Evolutionary conservation across 2,113 vertebrate species (phyloP).

Genomic region (Himantopus leucocephalus): DNA sequence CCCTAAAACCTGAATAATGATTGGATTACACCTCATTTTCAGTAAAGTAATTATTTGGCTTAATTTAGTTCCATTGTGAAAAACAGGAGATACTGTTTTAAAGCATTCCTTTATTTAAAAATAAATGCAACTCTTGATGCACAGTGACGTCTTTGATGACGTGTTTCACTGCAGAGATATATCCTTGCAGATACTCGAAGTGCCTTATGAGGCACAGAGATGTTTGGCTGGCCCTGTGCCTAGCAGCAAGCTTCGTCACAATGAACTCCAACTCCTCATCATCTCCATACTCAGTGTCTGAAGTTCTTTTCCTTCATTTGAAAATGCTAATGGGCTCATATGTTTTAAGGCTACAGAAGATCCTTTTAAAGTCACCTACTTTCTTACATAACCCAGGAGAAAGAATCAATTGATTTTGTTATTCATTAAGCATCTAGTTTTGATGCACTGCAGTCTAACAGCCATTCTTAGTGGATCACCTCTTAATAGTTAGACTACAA

Average conservation of each 20-base stretch:
- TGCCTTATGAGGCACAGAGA: neutral
- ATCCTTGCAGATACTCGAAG: accelerated
- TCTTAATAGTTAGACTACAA: neutral
- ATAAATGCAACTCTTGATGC: neutral
- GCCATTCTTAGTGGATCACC: neutral
- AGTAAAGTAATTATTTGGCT: neutral
- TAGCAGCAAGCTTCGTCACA: neutral
- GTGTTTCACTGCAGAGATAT: neutral
- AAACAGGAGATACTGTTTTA: neutral
- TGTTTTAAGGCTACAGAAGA: neutral
- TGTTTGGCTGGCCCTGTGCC: neutral
- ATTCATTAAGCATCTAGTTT: neutral
- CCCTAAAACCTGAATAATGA: neutral
- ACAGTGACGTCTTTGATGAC: neutral
- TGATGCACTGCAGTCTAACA: neutral
- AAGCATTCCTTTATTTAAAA: neutral
- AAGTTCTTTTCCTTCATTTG: neutral
- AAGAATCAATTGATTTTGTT: neutral
- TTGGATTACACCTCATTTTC: neutral
- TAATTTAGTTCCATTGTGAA: neutral
- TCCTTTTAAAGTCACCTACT: neutral
- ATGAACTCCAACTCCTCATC: neutral
- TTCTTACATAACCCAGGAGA: neutral
- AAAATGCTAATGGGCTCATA: neutral
- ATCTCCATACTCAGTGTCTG: neutral